Evolutionary conservation across 2,113 vertebrate species (phyloP).

Genomic region (Pica pica): DNA sequence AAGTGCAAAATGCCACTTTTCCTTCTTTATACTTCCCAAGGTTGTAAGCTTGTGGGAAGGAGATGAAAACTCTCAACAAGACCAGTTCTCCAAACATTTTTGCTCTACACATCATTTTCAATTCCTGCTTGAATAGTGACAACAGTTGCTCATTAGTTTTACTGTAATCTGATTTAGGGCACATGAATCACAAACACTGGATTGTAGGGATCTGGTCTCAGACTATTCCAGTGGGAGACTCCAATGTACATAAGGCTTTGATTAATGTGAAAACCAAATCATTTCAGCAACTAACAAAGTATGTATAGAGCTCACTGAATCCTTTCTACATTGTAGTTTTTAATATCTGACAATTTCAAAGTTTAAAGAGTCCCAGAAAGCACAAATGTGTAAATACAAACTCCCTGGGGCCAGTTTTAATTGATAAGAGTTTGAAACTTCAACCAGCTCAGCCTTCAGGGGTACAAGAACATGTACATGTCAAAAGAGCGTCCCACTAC

Average conservation of each 20-base stretch:
- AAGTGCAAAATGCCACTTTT: not conserved
- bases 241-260: not conserved
- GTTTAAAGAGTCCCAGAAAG: not conserved
- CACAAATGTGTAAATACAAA: not conserved
- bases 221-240: not conserved
- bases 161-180: not conserved
- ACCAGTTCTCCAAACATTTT: not conserved
- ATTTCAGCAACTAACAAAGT: not conserved
- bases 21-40: not conserved
- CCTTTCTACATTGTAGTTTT: not conserved
- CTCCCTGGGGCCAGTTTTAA: not conserved
- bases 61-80: not conserved
- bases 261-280: not conserved
- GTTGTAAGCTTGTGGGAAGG: not conserved
- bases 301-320: not conserved
- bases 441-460: not conserved
- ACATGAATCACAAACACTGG: not conserved
- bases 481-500: not conserved
- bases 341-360: not conserved
- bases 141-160: not conserved
- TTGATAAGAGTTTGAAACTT: not conserved
- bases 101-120: not conserved
- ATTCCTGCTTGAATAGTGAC: not conserved
- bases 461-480: not conserved
- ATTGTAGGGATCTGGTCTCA: not conserved